phyloP scores from a whole-genome alignment of 2,113 vertebrate genomes.

The Promerops cafer region DNA sequence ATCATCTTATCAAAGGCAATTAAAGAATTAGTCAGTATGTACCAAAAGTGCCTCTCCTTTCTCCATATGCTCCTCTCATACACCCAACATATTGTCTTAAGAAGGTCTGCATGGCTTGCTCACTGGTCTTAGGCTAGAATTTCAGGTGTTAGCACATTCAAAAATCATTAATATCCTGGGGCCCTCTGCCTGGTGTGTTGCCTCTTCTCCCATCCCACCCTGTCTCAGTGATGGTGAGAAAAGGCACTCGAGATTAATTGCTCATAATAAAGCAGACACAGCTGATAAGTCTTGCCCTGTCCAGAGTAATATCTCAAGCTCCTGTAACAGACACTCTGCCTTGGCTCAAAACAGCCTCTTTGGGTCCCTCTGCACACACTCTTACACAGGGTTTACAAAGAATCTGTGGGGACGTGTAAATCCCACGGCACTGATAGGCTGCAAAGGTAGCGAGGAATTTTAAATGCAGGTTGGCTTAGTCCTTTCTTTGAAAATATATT shows the following conservation, averaged over 20 bases:
- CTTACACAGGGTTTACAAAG: neutral
- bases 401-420: neutral
- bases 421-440: neutral
- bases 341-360: neutral
- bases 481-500: neutral
- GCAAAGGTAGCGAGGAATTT: neutral
- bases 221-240: neutral
- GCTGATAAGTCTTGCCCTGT: neutral
- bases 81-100: neutral
- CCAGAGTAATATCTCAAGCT: neutral
- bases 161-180: neutral
- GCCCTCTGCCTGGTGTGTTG: neutral
- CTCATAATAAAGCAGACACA: neutral
- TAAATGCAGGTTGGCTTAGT: neutral
- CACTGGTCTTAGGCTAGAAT: neutral
- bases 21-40: neutral
- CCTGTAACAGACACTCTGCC: neutral
- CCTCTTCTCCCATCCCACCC: neutral
- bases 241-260: neutral
- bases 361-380: neutral
- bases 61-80: neutral
- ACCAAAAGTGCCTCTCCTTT: neutral
- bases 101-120: neutral
- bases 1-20: neutral
- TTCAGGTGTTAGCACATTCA: neutral